Percentiles rank a stretch among this genome's conserved stretches.
These are phyloP conservation scores for Odobenus rosmarus DNA, from an alignment of 2,113 vertebrate genomes.

Conservation along the genomic window DNA sequence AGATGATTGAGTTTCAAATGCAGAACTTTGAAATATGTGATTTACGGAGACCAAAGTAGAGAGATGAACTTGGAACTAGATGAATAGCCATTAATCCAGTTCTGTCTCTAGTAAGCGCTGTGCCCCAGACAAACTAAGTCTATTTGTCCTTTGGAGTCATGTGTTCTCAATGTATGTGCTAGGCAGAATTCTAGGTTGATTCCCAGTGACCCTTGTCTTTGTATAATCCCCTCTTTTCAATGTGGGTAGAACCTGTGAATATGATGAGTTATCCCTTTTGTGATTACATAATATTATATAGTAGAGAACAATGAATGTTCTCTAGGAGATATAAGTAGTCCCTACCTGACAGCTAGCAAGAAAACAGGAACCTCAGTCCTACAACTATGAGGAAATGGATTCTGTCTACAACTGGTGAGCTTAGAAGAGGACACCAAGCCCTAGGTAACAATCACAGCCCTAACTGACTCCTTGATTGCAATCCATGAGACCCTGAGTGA, in stretches of 20 bases:
- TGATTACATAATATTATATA: not conserved
- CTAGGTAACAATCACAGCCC: not conserved
- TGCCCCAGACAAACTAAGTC: not conserved
- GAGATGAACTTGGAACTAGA: not conserved
- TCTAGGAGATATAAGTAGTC: not conserved
- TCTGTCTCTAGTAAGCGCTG: not conserved
- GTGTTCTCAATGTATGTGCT: not conserved
- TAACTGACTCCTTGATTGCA: not conserved
- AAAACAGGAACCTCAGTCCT: not conserved
- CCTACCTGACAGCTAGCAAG: not conserved
- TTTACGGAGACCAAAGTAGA: constrained; percentile 17
- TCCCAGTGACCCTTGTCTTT: not conserved
- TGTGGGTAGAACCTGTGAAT: not conserved
- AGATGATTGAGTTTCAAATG: not conserved
- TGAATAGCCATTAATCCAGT: not conserved
- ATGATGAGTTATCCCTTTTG: not conserved
- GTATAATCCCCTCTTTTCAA: not conserved
- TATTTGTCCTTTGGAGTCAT: not conserved
- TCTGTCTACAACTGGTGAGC: not conserved
- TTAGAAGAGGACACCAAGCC: not conserved
- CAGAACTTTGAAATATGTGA: not conserved
- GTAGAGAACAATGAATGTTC: not conserved
- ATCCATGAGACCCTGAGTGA: not conserved
- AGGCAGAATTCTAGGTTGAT: not conserved
- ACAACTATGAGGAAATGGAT: not conserved